These are phyloP conservation scores for Cremastobaeus sp. DNA, from an alignment of 2,888 invertebrate genomes.

Conservation along the genomic window DNA sequence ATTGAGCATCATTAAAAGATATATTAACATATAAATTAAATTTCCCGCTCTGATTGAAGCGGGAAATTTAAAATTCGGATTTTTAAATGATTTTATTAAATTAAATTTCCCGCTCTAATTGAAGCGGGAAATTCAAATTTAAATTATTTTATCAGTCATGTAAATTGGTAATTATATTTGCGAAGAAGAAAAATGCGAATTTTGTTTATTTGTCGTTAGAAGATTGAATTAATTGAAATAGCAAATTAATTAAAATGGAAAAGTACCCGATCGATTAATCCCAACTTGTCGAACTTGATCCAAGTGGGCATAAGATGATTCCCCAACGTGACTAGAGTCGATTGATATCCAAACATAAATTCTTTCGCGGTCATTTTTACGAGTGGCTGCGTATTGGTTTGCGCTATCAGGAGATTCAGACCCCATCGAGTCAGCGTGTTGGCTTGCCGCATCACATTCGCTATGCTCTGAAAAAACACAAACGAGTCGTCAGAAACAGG, in stretches of 20 bases:
- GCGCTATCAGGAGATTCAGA: constrained; percentile 84
- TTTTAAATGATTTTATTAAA: too few relatives aligned
- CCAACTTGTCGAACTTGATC: constrained; percentile 92
- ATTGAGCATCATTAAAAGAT: too few relatives aligned
- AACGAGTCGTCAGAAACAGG: constrained; percentile 43
- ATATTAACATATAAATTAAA: too few relatives aligned
- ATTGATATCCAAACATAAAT: constrained; percentile 93
- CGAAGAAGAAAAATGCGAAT: too few relatives aligned
- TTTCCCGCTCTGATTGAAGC: too few relatives aligned
- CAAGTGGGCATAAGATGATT: constrained; percentile 90
- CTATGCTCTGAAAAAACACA: constrained; percentile 89
- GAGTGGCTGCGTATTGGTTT: constrained; percentile 85
- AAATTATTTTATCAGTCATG: too few relatives aligned
- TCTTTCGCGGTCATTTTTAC: constrained; percentile 90
- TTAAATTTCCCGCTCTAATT: too few relatives aligned
- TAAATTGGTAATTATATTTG: too few relatives aligned
- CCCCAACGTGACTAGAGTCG: constrained; percentile 89
- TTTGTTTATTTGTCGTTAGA: not conserved
- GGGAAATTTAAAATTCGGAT: too few relatives aligned
- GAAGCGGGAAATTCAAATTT: too few relatives aligned
- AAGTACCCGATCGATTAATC: constrained; percentile 89
- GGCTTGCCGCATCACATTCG: constrained; percentile 85
- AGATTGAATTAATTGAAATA: too few relatives aligned
- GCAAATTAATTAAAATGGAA: too few relatives aligned
- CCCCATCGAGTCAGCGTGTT: constrained; percentile 84